These are phyloP conservation scores for Ctenopoma multispine DNA, from an alignment of 2,797 vertebrate species.

Conservation along the genomic window DNA sequence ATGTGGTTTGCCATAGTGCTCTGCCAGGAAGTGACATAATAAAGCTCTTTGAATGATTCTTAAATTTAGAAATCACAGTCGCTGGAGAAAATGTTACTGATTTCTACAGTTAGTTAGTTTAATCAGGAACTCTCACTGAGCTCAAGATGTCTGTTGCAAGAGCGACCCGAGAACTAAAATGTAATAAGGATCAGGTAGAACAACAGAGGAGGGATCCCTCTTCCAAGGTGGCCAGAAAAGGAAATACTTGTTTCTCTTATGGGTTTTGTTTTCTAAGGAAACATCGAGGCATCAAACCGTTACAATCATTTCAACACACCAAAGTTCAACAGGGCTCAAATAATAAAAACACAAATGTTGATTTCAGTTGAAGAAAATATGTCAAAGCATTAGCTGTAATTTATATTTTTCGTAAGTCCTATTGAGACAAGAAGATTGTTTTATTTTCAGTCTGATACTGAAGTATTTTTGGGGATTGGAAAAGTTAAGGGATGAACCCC, in stretches of 20 bases:
- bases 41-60: not conserved
- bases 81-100: not conserved
- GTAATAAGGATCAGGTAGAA: too few species aligned
- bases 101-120: not conserved
- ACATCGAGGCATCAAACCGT: not conserved
- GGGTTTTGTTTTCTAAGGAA: not conserved
- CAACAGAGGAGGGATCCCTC: too few species aligned
- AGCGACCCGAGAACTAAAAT: too few species aligned
- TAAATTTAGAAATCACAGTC: not conserved
- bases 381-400: too few species aligned
- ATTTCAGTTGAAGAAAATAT: too few species aligned
- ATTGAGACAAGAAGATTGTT: not conserved
- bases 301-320: not conserved
- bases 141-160: too few species aligned
- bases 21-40: not conserved
- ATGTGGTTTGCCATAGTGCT: not conserved
- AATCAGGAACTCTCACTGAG: too few species aligned
- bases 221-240: too few species aligned
- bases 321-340: not conserved
- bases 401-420: not conserved
- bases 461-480: conserved; percentile 34
- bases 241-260: too few species aligned
- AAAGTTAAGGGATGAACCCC: conserved; percentile 56
- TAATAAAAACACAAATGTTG: too few species aligned
- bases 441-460: not conserved